These are phyloP conservation scores for Thecocarcelia acutangulata DNA, from an alignment of 2,888 invertebrate species.

Conservation along the genomic window DNA sequence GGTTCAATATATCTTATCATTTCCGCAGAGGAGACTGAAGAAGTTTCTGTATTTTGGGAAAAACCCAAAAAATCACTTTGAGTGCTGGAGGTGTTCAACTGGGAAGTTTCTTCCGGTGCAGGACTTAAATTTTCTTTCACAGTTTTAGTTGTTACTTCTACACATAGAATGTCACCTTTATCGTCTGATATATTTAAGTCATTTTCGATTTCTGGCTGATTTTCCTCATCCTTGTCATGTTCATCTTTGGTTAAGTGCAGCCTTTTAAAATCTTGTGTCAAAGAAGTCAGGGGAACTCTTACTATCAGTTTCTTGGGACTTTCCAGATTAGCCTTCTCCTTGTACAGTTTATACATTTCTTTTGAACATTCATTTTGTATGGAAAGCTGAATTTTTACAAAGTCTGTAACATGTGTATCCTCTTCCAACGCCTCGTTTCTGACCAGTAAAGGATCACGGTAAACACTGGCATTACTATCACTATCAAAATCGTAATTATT, in stretches of 20 bases:
- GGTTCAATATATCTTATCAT: constrained; percentile 10
- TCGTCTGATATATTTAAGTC: too few relatives aligned
- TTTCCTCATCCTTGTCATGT: constrained; percentile 18
- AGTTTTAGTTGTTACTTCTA: background rate
- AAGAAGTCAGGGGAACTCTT: constrained; percentile 63
- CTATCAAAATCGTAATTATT: constrained; percentile 36
- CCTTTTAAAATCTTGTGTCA: constrained; percentile 66
- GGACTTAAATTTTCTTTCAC: background rate
- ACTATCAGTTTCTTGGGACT: constrained; percentile 60
- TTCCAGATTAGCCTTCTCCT: constrained; percentile 48
- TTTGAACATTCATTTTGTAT: constrained; percentile 48
- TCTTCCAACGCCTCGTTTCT: constrained; percentile 44
- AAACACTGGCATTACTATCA: constrained; percentile 49
- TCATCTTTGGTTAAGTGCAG: constrained; percentile 63
- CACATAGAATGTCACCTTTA: background rate
- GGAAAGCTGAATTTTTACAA: constrained; percentile 31
- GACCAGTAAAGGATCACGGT: constrained; percentile 45
- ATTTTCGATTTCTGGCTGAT: background rate
- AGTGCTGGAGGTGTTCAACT: constrained; percentile 6
- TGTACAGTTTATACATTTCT: constrained; percentile 51
- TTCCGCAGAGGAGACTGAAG: constrained; percentile 18
- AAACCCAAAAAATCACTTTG: constrained; percentile 52
- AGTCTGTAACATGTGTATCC: constrained; percentile 36
- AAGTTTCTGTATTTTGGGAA: constrained; percentile 28
- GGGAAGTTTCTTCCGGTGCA: background rate